Percentiles rank a stretch among this genome's conserved stretches.
These are phyloP conservation scores for Drepana arcuata DNA, from an alignment of 1,140 invertebrate species.

Conservation along the genomic window DNA sequence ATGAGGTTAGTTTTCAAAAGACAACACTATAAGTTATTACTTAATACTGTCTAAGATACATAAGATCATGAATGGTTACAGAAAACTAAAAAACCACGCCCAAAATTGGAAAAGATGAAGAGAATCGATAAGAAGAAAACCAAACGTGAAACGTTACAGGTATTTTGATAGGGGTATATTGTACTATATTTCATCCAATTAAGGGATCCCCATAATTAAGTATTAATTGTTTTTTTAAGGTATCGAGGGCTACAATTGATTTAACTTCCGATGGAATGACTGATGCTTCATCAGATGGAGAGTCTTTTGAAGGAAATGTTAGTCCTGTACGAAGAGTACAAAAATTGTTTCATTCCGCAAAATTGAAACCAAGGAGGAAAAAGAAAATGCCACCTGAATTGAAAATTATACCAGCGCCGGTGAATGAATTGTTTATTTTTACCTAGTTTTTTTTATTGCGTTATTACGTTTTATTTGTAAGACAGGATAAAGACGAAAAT, in stretches of 20 bases:
- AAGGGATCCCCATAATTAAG: background rate
- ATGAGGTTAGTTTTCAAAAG: slow-evolving; percentile 23
- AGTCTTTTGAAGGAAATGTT: slow-evolving; percentile 56
- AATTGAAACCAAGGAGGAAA: slow-evolving; percentile 54
- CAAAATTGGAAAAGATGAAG: slow-evolving; percentile 55
- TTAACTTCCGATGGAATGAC: slow-evolving; percentile 65
- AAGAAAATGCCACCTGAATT: slow-evolving; percentile 74
- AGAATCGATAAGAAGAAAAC: slow-evolving; percentile 52
- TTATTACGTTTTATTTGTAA: too few species aligned
- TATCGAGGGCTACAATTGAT: slow-evolving; percentile 68
- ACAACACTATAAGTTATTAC: slow-evolving; percentile 2
- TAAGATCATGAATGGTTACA: slow-evolving; percentile 23
- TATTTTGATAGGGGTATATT: slow-evolving; percentile 8
- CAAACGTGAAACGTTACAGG: slow-evolving; percentile 56
- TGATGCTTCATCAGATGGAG: slow-evolving; percentile 57
- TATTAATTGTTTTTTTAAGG: slow-evolving; percentile 32
- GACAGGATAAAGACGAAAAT: too few species aligned
- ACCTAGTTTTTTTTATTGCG: too few species aligned
- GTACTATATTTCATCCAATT: too few species aligned
- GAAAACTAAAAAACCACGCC: slow-evolving; percentile 43
- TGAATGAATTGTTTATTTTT: too few species aligned
- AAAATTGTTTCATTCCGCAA: slow-evolving; percentile 48
- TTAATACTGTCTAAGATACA: slow-evolving; percentile 4
- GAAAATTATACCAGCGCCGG: slow-evolving; percentile 69
- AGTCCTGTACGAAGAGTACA: slow-evolving; percentile 61